Evolutionary conservation across 1,140 invertebrate species (phyloP).

Genomic region (Lordiphosa mommai): DNA sequence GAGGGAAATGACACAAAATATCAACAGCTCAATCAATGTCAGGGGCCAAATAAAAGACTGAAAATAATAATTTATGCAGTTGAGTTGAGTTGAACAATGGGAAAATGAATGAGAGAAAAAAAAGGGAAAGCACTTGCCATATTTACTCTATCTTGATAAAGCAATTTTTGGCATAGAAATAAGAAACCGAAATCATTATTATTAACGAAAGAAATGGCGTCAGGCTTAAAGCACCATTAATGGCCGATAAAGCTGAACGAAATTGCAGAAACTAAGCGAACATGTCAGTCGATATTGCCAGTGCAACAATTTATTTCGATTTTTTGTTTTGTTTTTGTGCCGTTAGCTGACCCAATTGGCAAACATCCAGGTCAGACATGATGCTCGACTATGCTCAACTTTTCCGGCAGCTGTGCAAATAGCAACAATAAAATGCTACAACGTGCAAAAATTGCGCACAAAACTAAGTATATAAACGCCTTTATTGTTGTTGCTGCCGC

Average conservation of each 20-base stretch:
- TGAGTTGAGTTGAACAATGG: constrained; percentile 43
- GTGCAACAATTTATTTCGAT: constrained; percentile 17
- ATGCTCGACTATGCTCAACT: constrained; percentile 21
- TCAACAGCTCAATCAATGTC: constrained; percentile 70
- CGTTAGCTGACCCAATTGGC: constrained; percentile 63
- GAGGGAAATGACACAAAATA: constrained; percentile 26
- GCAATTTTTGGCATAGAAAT: not conserved
- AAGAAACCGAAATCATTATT: constrained; percentile 24
- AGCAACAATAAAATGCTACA: constrained; percentile 30
- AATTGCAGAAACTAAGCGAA: too few species aligned
- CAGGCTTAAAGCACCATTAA: not conserved
- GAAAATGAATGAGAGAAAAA: constrained; percentile 2
- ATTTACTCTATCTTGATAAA: not conserved
- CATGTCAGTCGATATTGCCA: constrained; percentile 1
- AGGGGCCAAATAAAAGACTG: constrained; percentile 36
- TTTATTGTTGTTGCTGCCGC: constrained; percentile 6
- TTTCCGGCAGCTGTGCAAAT: constrained; percentile 20
- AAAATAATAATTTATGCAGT: constrained; percentile 70
- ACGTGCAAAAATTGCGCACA: constrained; percentile 30
- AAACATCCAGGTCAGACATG: constrained; percentile 51
- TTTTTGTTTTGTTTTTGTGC: constrained; percentile 19
- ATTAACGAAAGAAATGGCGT: constrained; percentile 19
- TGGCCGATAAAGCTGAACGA: not conserved
- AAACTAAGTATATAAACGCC: constrained; percentile 14
- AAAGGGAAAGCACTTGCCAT: not conserved